Base-by-base conservation (phyloP, 2,888 invertebrate species). In the Polyommatus icarus region DNA sequence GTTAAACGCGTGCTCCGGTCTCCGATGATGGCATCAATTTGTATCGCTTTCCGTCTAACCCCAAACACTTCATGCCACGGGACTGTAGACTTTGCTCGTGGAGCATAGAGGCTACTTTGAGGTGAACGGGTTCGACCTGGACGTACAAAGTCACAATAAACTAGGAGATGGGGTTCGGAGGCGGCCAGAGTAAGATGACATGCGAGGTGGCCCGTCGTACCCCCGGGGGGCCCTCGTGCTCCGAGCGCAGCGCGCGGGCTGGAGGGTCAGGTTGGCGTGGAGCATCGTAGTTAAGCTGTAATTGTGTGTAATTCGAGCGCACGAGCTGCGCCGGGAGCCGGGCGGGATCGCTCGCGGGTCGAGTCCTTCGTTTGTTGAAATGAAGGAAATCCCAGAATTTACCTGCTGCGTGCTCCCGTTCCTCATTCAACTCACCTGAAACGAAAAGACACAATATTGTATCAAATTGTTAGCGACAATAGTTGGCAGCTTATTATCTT, bases 291-390 rank as follows among this genome's bases (percentile, higher is more conserved):
- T 84, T 83, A 84, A 84, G 84, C 83, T 85, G 86, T 88, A 88
- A 88, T 88, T 87, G 87, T 85, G 82, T 85, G 87, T 88, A 86
- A 87, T 90, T 89, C 88, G 88, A 88, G 89, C 86, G 88, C 86
- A 85, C 85, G 88, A 87, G 89, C 85, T 86, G 86, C 82, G 84
- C 85, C 50, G 77, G 54, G 71, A 32, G 71, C 40, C 71, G 20
- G 77, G 71, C 71, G 36, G 77, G 71, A 50, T 32, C 57, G 71
- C 36, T 57, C 57, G 71, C 57, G 57, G 18, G 8, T 18, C 8
- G 18, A 54, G 3, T 7, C 15, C 50, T 54, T 50, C 75, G 24
- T 50, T 54, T 75, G 29, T 6, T 24, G 50, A 24, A 20, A 40
- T 73, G 73, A 46, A 20, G 20, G 73, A 67, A 29, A 67, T 73